Evolutionary conservation across 2,888 invertebrate species (phyloP), one percentile per base, ranked within the genome.

Genomic region (Ochlodes sylvanus): DNA sequence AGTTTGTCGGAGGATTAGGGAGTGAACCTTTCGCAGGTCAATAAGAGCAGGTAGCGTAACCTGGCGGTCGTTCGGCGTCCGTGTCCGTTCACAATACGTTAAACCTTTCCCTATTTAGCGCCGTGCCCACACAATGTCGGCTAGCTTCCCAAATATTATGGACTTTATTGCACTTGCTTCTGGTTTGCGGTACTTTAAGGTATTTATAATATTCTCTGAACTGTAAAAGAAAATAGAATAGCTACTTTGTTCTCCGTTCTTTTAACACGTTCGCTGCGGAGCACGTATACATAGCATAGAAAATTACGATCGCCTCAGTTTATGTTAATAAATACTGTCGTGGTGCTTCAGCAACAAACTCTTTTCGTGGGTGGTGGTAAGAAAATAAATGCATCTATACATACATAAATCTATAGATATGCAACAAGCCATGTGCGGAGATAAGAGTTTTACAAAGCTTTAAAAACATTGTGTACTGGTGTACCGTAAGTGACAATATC

Each of bases 31-130:
- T 75, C 74, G 77, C 84, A 86, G 90, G 90, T 90, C 86, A 86
- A 85, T 87, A 84, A 77, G 74, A 77, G 81, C 92, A 90, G 90
- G 90, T 90, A 90, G 87, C 79, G 75, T 76, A 77, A 79, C 80
- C 78, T 69, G 73, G 71, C 72, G 76, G 77, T 76, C 77, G 77
- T 73, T 75, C 77, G 69, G 15, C 17, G 27, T 32, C 14, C 15
- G 62, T 19, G 17, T 44, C 44, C 44, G 44, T 38, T 17, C 63
- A 60, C 68, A 42, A 68, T 55, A 32, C 14, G 61, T 61, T 61
- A 56, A 67, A 68, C 68, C 62, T 56, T 62, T 41, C 56, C 52
- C 66, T 54, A 66, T 66, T 66, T 60, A 60, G 54, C 19, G 60
- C 54, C 52, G n/a, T 27, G 50, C 58, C 58, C 32, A 60, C 60